These are phyloP conservation scores for Stictonetta naevosa DNA, from an alignment of 2,113 vertebrate species.

Conservation along the genomic window DNA sequence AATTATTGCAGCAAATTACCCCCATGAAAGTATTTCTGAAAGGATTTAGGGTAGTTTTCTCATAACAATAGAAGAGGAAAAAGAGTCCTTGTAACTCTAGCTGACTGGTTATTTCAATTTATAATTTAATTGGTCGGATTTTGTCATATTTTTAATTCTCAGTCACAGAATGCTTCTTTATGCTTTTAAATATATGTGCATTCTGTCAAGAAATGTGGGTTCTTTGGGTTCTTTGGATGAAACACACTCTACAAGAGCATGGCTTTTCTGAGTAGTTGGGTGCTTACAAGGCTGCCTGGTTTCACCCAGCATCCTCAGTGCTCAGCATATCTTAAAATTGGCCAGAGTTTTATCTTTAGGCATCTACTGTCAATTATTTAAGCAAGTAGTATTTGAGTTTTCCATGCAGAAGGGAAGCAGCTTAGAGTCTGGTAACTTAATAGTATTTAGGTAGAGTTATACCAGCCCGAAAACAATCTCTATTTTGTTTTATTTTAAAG, in stretches of 20 bases:
- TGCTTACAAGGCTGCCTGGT: background rate
- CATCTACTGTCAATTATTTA: background rate
- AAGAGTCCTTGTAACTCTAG: background rate
- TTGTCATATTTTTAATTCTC: background rate
- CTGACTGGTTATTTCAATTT: background rate
- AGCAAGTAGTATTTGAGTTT: background rate
- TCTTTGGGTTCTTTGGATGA: background rate
- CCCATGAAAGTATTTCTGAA: background rate
- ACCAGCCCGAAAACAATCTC: background rate
- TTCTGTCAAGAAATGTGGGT: background rate
- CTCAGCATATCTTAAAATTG: background rate
- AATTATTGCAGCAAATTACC: background rate
- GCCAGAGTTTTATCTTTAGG: background rate
- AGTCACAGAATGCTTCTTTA: background rate
- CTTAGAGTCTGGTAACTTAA: background rate
- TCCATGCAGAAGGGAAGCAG: background rate
- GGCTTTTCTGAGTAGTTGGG: background rate
- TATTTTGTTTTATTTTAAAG: conserved; percentile 58
- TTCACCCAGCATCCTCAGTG: background rate
- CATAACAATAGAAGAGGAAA: background rate
- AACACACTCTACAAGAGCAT: background rate
- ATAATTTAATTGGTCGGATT: background rate
- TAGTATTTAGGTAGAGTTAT: background rate
- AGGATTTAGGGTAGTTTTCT: background rate
- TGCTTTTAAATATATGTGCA: background rate